Percentiles rank a stretch among this genome's conserved stretches.
Evolutionary conservation across 1,140 invertebrate species (phyloP).

Genomic region (Chymomyza costata): DNA sequence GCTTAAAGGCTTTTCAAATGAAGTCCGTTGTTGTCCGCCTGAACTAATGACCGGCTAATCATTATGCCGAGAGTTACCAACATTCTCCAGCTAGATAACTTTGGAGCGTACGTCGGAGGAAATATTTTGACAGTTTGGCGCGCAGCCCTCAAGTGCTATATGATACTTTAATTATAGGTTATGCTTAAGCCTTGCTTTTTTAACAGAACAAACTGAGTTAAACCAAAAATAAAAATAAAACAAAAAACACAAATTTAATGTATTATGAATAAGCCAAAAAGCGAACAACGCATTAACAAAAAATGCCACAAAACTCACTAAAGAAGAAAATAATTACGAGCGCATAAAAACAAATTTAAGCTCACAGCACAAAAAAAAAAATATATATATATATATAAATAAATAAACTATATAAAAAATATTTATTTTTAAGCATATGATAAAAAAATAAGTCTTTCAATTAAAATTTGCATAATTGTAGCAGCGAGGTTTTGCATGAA

Average conservation of each 20-base stretch:
- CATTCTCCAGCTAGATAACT: constrained; percentile 52
- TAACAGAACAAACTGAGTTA: constrained; percentile 54
- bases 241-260: constrained; percentile 27
- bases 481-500: constrained; percentile 67
- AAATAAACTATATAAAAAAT: constrained; percentile 1
- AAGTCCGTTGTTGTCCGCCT: constrained; percentile 47
- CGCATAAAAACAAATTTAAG: constrained; percentile 32
- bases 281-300: no score
- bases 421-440: constrained; percentile 6
- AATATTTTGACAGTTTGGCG: constrained; percentile 73
- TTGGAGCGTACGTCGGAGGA: constrained; percentile 30
- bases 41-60: constrained; percentile 68
- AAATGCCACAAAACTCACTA: constrained; percentile 21
- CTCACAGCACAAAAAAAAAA: constrained; percentile 15
- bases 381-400: not conserved
- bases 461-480: constrained; percentile 71
- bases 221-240: constrained; percentile 29
- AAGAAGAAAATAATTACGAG: constrained; percentile 24
- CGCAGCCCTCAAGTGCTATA: constrained; percentile 66
- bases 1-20: constrained; percentile 72
- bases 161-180: constrained; percentile 72
- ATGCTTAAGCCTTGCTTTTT: constrained; percentile 45
- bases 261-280: constrained; percentile 57
- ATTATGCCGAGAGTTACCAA: constrained; percentile 42
- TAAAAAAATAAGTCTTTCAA: constrained; percentile 63